Base-by-base conservation (phyloP, 2,888 invertebrate genomes). In the Sinelater perroti region DNA sequence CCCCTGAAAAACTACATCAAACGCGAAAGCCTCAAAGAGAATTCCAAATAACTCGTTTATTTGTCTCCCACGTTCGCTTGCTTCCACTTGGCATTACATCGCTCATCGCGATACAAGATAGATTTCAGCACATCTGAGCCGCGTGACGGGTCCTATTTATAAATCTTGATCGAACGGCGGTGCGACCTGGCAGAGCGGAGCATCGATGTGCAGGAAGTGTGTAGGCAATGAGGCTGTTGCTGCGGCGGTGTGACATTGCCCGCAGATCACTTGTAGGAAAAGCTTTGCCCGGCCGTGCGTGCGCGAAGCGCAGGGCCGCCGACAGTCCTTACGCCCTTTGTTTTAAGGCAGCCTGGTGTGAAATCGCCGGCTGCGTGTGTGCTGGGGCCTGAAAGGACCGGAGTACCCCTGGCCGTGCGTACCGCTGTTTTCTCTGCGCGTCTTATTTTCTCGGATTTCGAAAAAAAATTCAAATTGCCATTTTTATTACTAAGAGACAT, bases 241-340 rank as follows among this genome's bases (percentile, higher is more conserved):
- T 42, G 33, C 24, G 20, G 46, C 36, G 52, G 49, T 40, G 42
- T 49, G 53, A 49, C 58, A 58, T 58, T 58, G 54, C 40, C 47
- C 49, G 47, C 58, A 58, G 58, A 58, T 58, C 58, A 58, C 58
- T 52, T 52, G 46, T 36, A 58, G 49, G 47, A 58, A 53, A 58
- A 40, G 53, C 53, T 58, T 58, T 58, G 58, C 53, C 44, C 42
- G 44, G 13, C 54, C 53, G 53, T 53, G 58, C 53, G 53, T 53
- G 17, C 33, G 28, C 31, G 31, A 46, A 36, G 38, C 57, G 36
- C 50, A 50, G 56, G 50, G 45, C 50, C 35, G 50, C 42, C 44
- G 45, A 50, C 28, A 47, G 55, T 44, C 21, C 45, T 45, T 35
- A 21, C 18, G 24, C 53, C 26, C 42, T 56, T 56, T 56, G 56